Evolutionary conservation across 2,888 invertebrate species (phyloP), one percentile per base, ranked within the genome.

Genomic region (Eubasilissa splendida): DNA sequence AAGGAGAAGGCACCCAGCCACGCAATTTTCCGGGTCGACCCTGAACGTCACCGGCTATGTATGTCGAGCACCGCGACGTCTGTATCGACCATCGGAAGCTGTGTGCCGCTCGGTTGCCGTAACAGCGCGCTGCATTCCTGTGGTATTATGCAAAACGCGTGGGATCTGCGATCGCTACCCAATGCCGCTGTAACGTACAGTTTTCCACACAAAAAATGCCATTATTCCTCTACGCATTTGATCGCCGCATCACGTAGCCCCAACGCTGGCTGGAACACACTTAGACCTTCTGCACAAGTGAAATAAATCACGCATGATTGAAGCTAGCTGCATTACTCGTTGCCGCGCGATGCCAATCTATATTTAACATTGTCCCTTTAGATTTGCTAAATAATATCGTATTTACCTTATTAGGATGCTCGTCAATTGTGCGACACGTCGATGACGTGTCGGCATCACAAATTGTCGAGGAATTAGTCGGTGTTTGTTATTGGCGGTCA

Each of bases 401-500:
- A 22, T 53, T 42, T 50, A 7, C 52, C 14, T 52, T 8, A 50
- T 68, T 52, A 14, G 68, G 14, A n/a, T 52, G 14, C n/a, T n/a
- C 14, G 14, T 68, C 12, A 68, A 68, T 68, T 53, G 54, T 53
- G 52, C 71, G 0, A 11, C n/a, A 2, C 22, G 22, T 22, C 22
- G 22, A 22, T 8, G 4, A 54, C 14, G 71, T 68, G 9, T 42
- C 7, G 4, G 42, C 4, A 42, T 42, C 3, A 2, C 42, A 42
- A 42, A 42, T 42, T 42, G 42, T 42, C 42, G n/a, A 58, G n/a
- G 11, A 58, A 4, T 58, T 58, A 58, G 58, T 58, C n/a, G 58
- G 4, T 58, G 58, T 11, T 42, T 42, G 7, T 52, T 68, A 68
- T 42, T 14, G 88, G 89, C 88, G 87, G 87, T 87, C 87, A 87